Evolutionary conservation across 2,888 invertebrate species (phyloP).

Genomic region (Cephus rjabovi): DNA sequence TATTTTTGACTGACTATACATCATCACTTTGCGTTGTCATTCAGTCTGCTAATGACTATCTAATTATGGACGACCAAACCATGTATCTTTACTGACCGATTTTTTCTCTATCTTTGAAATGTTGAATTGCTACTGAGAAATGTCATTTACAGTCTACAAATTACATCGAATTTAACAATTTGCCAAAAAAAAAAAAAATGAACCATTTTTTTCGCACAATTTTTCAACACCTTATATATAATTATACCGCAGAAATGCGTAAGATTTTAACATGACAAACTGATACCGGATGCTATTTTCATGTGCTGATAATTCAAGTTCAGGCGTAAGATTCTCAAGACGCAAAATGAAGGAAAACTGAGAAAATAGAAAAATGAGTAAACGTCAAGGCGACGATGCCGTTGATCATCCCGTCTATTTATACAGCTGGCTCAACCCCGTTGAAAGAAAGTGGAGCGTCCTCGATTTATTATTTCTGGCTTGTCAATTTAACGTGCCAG

Average conservation of each 20-base stretch:
- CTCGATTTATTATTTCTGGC: constrained; percentile 24
- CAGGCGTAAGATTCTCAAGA: neutral
- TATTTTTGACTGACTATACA: neutral
- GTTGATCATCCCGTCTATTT: constrained; percentile 28
- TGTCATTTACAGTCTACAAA: neutral
- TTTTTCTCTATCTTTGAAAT: neutral
- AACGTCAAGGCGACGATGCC: constrained; percentile 21
- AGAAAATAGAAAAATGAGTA: constrained; percentile 17
- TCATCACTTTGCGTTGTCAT: neutral
- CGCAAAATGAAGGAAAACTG: neutral
- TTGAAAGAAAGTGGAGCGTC: constrained; percentile 7
- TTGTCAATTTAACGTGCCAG: constrained; percentile 20
- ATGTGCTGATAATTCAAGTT: neutral
- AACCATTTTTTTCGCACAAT: neutral
- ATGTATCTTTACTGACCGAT: constrained; percentile 9
- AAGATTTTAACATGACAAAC: neutral
- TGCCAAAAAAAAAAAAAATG: neutral
- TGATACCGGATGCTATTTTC: neutral
- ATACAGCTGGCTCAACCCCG: constrained; percentile 26
- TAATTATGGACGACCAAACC: constrained; percentile 15
- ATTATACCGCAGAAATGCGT: neutral
- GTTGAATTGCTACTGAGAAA: neutral
- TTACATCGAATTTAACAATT: neutral
- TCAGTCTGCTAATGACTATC: constrained; percentile 17
- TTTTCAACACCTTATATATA: neutral